A percentile compares a stretch with the other conserved stretches of the same genome.
These are phyloP conservation scores for Tiphia femorata DNA, from an alignment of 2,888 invertebrate genomes.

Conservation along the genomic window DNA sequence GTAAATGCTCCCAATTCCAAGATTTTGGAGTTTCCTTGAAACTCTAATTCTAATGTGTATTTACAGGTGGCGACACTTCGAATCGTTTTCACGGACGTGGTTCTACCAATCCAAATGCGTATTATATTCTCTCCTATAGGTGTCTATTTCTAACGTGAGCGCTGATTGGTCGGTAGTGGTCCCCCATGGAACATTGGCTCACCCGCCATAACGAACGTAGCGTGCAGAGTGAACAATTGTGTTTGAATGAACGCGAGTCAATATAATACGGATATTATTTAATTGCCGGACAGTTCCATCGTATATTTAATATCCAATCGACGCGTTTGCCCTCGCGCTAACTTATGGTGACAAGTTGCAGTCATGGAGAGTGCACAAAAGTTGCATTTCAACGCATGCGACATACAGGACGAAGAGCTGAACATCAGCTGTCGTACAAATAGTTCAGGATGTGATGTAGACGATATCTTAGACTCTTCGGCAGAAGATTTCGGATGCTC, in stretches of 20 bases:
- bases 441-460: conserved; percentile 75
- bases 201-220: conserved; percentile 60
- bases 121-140: conserved; percentile 21
- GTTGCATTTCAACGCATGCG: conserved; percentile 63
- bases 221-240: conserved; percentile 46
- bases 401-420: conserved; percentile 71
- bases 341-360: conserved; percentile 41
- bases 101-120: conserved; percentile 40
- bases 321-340: conserved; percentile 8
- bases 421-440: conserved; percentile 70
- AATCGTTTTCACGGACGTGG: conserved; percentile 28
- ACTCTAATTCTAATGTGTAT: conserved; percentile 8
- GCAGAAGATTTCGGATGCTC: conserved; percentile 74
- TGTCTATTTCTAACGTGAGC: conserved; percentile 13
- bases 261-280: conserved; percentile 31
- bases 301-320: no score
- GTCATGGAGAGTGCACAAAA: conserved; percentile 64
- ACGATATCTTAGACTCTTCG: conserved; percentile 75
- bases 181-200: conserved; percentile 46
- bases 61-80: conserved; percentile 39
- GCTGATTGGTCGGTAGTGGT: conserved; percentile 40
- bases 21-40: conserved; percentile 8
- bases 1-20: conserved; percentile 10
- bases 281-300: conserved; percentile 27
- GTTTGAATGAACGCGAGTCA: conserved; percentile 53